phyloP scores from a whole-genome alignment of 2,888 invertebrate genomes.

The Strigamia maritima region DNA sequence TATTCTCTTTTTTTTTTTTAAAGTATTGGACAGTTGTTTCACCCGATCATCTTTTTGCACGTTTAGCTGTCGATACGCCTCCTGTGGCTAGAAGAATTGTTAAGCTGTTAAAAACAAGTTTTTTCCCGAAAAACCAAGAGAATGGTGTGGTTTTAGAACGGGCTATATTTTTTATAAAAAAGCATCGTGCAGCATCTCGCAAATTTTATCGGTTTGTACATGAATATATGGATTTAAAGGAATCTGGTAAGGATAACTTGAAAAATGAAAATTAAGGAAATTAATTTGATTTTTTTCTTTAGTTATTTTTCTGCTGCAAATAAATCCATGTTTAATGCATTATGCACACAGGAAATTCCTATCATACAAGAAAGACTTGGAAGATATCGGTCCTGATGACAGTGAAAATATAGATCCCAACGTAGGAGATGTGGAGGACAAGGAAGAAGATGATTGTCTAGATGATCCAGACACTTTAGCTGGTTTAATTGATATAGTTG shows the following conservation, averaged over 20 bases:
- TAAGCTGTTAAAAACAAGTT: neutral
- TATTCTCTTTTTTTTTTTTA: neutral
- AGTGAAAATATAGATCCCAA: neutral
- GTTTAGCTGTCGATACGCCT: neutral
- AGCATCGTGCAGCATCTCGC: neutral
- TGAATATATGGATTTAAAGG: neutral
- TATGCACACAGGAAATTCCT: neutral
- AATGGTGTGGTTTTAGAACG: neutral
- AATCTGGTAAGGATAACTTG: neutral
- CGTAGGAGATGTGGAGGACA: neutral
- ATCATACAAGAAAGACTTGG: neutral
- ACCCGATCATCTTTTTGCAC: neutral
- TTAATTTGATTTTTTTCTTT: neutral
- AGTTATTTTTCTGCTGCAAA: neutral
- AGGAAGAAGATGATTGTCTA: neutral
- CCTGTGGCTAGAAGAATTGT: constrained; percentile 4
- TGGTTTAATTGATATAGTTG: constrained; percentile 20
- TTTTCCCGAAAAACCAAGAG: neutral
- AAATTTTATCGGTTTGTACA: constrained; percentile 1
- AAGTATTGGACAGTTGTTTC: constrained; percentile 35
- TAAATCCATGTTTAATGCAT: neutral
- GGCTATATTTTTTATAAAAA: neutral
- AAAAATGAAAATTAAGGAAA: neutral
- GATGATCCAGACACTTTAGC: constrained; percentile 4
- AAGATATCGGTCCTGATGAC: neutral